phyloP scores from a whole-genome alignment of 2,888 invertebrate species.

The Chymomyza procnemis region DNA sequence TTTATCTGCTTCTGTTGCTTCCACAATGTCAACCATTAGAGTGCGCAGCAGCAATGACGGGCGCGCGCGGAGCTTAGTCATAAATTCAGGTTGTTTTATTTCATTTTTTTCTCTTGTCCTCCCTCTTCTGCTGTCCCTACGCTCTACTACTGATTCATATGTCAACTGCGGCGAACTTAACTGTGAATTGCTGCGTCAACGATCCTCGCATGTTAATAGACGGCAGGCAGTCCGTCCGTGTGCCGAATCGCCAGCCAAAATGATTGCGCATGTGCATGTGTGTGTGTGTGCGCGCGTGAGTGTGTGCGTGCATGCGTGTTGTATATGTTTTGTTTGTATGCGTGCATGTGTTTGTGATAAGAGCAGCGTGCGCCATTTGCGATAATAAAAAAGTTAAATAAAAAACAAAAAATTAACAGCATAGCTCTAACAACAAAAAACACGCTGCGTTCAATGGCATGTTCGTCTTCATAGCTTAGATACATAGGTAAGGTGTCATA shows the following conservation, averaged over 20 bases:
- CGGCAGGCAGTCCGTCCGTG: conserved; percentile 21
- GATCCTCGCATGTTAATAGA: conserved; percentile 44
- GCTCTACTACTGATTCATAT: too few species aligned
- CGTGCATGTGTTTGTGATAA: conserved; percentile 41
- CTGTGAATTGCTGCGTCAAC: conserved; percentile 13
- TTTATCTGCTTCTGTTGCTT: background rate
- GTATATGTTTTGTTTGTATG: too few species aligned
- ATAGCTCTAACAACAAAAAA: conserved; percentile 37
- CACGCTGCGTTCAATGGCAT: background rate
- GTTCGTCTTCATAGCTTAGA: background rate
- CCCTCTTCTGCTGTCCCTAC: conserved; percentile 15
- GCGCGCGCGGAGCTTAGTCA: conserved; percentile 8
- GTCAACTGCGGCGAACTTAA: background rate
- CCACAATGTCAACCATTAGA: conserved; percentile 57
- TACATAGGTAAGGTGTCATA: too few species aligned
- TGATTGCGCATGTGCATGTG: background rate
- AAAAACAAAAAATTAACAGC: conserved; percentile 57
- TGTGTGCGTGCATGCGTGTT: too few species aligned
- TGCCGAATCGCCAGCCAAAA: background rate
- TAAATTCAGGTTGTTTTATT: conserved; percentile 58
- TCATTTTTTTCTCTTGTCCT: conserved; percentile 50
- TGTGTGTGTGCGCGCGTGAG: background rate
- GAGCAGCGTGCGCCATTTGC: conserved; percentile 35
- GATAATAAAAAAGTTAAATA: conserved; percentile 61
- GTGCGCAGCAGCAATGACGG: conserved; percentile 2